These are phyloP conservation scores for Coluber constrictor DNA, from an alignment of 2,797 vertebrate genomes.

Conservation along the genomic window DNA sequence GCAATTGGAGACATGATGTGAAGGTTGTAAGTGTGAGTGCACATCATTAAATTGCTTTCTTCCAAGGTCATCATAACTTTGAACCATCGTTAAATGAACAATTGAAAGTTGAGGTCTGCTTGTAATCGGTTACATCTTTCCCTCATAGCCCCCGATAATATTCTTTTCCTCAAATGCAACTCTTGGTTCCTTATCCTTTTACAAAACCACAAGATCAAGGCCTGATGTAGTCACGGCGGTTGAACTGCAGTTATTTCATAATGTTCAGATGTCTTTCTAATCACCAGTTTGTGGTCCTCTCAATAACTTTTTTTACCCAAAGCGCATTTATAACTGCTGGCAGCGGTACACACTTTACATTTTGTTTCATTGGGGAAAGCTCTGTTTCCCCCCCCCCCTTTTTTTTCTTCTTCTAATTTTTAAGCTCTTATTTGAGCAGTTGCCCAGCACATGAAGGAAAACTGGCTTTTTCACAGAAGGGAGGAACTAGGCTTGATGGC, in stretches of 20 bases:
- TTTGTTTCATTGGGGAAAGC: not conserved
- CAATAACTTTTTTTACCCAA: not conserved
- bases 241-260: not conserved
- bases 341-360: not conserved
- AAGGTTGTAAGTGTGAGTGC: not conserved
- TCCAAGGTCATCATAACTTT: not conserved
- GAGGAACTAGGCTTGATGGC: not conserved
- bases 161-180: not conserved
- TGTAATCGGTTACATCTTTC: not conserved
- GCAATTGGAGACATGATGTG: not conserved
- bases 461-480: not conserved
- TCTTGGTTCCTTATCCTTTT: not conserved
- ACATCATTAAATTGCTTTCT: not conserved
- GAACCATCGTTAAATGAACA: not conserved
- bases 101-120: not conserved
- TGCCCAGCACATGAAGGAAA: not conserved
- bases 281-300: not conserved
- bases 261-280: not conserved
- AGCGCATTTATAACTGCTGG: not conserved
- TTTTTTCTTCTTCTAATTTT: not conserved
- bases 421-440: not conserved
- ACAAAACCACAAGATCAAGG: not conserved
- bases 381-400: not conserved
- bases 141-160: not conserved
- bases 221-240: not conserved